A percentile compares a stretch with the other conserved stretches of the same genome.
These are phyloP conservation scores for Tribolium madens DNA, from an alignment of 1,140 invertebrate genomes.

Conservation along the genomic window DNA sequence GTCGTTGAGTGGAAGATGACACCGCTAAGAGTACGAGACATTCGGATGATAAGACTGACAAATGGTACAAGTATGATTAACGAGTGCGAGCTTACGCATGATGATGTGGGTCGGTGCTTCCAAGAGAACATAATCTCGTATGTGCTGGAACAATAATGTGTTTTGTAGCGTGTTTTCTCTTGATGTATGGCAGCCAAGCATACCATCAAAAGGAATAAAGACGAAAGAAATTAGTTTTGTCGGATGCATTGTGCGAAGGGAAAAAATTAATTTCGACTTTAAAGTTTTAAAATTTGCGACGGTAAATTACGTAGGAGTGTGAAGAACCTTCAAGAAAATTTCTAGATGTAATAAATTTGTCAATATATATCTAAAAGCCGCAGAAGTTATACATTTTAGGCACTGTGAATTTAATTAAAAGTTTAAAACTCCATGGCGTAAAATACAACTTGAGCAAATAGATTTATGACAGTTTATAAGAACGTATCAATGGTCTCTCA, in stretches of 20 bases:
- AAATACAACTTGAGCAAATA: conserved; percentile 52
- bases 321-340: conserved; percentile 9
- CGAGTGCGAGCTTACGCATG: conserved; percentile 40
- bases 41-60: conserved; percentile 52
- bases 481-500: conserved; percentile 53
- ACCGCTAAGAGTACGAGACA: conserved; percentile 47
- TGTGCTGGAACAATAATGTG: conserved; percentile 26
- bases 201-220: conserved; percentile 14
- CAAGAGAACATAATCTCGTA: conserved; percentile 31
- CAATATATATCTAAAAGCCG: conserved; percentile 45
- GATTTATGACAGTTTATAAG: conserved; percentile 58
- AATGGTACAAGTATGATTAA: conserved; percentile 54
- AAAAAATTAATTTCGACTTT: conserved; percentile 30
- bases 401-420: conserved; percentile 56
- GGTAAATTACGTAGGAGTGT: conserved; percentile 41
- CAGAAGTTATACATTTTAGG: conserved; percentile 50
- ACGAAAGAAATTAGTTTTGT: neutral
- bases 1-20: conserved; percentile 43
- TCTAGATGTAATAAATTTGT: conserved; percentile 48
- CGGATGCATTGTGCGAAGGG: neutral
- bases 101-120: conserved; percentile 26
- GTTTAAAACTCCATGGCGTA: conserved; percentile 49
- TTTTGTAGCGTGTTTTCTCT: conserved; percentile 14
- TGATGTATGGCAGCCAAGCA: neutral
- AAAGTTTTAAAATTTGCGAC: conserved; percentile 16